These are phyloP conservation scores for Myiozetetes cayanensis DNA, from an alignment of 2,113 vertebrate genomes.

Conservation along the genomic window DNA sequence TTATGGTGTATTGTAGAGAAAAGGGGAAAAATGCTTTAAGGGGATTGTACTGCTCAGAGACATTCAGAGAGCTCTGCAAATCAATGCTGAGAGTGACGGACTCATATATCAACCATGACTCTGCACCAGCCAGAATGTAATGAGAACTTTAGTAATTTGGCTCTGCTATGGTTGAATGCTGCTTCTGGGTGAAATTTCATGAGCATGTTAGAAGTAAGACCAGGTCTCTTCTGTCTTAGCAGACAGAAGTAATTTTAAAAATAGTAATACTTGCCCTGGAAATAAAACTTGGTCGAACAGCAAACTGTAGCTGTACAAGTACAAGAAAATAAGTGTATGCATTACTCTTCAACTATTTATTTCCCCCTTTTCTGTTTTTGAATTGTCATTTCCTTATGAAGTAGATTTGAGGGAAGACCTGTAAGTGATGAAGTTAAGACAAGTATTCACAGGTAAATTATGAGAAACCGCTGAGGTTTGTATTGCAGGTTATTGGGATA, in stretches of 20 bases:
- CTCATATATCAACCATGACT: constrained; percentile 56
- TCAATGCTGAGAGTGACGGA: constrained; percentile 3
- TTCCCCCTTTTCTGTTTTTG: neutral
- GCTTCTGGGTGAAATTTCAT: constrained; percentile 36
- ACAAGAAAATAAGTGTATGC: neutral
- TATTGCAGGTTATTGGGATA: neutral
- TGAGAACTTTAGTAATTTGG: constrained; percentile 43
- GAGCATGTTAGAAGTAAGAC: neutral
- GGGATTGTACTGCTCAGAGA: neutral
- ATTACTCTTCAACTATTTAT: neutral
- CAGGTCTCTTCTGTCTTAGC: neutral
- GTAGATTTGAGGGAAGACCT: neutral
- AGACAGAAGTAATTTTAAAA: neutral
- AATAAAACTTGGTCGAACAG: constrained; percentile 26
- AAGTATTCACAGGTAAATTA: neutral
- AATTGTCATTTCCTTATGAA: neutral
- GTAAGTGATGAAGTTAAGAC: neutral
- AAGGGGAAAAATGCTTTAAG: neutral
- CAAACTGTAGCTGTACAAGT: neutral
- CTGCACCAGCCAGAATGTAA: constrained; percentile 16
- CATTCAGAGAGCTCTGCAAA: constrained; percentile 20
- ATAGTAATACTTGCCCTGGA: neutral
- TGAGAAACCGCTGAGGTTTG: neutral
- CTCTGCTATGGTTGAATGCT: constrained; percentile 51
- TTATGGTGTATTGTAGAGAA: neutral